These are phyloP conservation scores for Heliconius melpomene DNA, from an alignment of 1,140 invertebrate genomes.

Conservation along the genomic window DNA sequence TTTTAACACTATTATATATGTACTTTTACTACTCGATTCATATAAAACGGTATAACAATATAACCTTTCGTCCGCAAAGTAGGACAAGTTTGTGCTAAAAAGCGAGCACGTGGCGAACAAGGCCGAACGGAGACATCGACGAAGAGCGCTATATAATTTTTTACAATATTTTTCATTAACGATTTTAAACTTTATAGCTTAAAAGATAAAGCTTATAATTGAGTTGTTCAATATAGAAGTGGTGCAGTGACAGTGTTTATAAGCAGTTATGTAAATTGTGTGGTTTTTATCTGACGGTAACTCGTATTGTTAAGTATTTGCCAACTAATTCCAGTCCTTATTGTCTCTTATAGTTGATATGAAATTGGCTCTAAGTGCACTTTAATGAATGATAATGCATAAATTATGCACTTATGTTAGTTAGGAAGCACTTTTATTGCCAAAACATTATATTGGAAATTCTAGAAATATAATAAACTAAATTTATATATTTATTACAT, in stretches of 20 bases:
- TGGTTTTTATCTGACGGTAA: conserved; percentile 43
- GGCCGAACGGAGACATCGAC: conserved; percentile 44
- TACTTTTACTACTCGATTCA: background rate
- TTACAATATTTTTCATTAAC: background rate
- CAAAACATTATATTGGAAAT: background rate
- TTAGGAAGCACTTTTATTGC: background rate
- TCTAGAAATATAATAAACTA: background rate
- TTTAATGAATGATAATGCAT: background rate
- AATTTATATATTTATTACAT: background rate
- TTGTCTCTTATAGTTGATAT: background rate
- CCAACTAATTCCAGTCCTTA: background rate
- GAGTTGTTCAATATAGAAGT: background rate
- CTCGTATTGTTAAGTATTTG: conserved; percentile 20
- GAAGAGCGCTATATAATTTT: conserved; percentile 19
- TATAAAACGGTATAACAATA: background rate
- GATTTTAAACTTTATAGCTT: conserved; percentile 17
- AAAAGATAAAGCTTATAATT: conserved; percentile 1
- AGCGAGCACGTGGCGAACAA: conserved; percentile 54
- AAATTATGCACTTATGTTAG: background rate
- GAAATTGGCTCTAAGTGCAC: background rate
- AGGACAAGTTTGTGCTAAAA: conserved; percentile 27
- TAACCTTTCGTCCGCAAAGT: conserved; percentile 30
- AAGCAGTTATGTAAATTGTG: conserved; percentile 51
- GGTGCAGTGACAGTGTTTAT: conserved; percentile 27
- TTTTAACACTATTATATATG: background rate